Percentiles rank a stretch among this genome's conserved stretches.
phyloP scores from a whole-genome alignment of 2,888 invertebrate genomes.

The Odontocolon sp. region DNA sequence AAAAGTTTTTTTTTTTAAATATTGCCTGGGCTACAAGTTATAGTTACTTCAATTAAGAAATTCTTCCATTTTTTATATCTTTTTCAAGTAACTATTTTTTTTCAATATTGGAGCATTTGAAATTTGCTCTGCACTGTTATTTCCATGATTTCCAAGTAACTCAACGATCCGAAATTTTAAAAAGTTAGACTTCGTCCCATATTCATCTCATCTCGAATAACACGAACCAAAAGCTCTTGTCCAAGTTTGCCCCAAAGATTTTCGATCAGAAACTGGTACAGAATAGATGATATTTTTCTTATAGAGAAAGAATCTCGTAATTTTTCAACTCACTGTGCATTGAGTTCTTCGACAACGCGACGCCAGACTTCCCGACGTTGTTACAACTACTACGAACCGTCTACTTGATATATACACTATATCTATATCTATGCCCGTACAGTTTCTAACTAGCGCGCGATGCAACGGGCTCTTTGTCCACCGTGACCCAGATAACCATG shows the following conservation, averaged over 20 bases:
- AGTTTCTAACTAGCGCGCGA: conserved; percentile 48
- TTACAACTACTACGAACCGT: no score
- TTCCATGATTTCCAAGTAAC: no score
- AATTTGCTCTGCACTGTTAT: no score
- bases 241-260: conserved; percentile 29
- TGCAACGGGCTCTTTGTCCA: conserved; percentile 67
- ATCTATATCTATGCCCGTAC: neutral
- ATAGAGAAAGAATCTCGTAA: conserved; percentile 38
- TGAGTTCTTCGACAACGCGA: conserved; percentile 13
- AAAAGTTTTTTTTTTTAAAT: no score
- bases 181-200: neutral
- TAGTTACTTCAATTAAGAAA: no score
- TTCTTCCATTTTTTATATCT: no score
- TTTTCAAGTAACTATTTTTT: no score
- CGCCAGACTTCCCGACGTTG: conserved; percentile 18
- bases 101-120: no score
- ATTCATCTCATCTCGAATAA: neutral
- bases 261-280: neutral
- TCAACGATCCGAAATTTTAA: no score
- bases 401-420: neutral
- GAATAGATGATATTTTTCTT: neutral
- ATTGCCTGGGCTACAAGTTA: no score
- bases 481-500: conserved; percentile 68
- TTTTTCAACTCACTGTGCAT: conserved; percentile 4
- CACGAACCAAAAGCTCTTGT: neutral